A percentile compares a stretch with the other conserved stretches of the same genome.
These are phyloP conservation scores for Neomicropteryx cornuta DNA, from an alignment of 1,140 invertebrate genomes.

Conservation along the genomic window DNA sequence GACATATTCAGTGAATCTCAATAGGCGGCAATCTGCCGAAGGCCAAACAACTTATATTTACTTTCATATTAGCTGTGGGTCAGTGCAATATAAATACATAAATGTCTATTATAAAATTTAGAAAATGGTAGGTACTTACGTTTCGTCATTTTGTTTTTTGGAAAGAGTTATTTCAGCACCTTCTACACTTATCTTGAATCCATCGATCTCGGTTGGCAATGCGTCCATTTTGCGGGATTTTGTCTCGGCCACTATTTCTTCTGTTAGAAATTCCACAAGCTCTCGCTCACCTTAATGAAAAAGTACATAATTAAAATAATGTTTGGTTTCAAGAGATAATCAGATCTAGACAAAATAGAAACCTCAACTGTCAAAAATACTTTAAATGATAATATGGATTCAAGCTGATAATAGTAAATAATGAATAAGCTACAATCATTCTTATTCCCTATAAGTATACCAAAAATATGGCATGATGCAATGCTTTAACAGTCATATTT, in stretches of 20 bases:
- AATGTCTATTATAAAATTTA: slow-evolving; percentile 1
- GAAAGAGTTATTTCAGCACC: slow-evolving; percentile 68
- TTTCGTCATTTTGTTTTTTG: slow-evolving; percentile 63
- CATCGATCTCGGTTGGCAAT: slow-evolving; percentile 64
- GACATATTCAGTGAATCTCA: no score
- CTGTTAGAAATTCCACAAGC: slow-evolving; percentile 73
- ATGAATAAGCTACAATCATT: no score
- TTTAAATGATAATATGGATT: slow-evolving; percentile 3
- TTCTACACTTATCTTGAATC: slow-evolving; percentile 62
- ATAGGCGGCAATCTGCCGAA: no score
- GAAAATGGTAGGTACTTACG: slow-evolving; percentile 40
- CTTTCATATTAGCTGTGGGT: no score
- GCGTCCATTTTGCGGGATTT: slow-evolving; percentile 66
- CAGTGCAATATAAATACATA: slow-evolving; percentile 7
- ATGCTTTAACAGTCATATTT: no score
- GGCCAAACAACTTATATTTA: no score
- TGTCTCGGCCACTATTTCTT: slow-evolving; percentile 81
- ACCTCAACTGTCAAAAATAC: slow-evolving; percentile 4
- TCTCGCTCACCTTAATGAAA: slow-evolving; percentile 64
- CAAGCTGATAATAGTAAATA: slow-evolving; percentile 21
- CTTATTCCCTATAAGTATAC: no score
- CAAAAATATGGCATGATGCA: no score
- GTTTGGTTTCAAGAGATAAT: slow-evolving; percentile 2
- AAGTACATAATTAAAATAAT: slow-evolving; percentile 1
- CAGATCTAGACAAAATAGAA: background rate